phyloP scores from a whole-genome alignment of 2,113 vertebrate genomes.

The Ibidorhyncha struthersii region DNA sequence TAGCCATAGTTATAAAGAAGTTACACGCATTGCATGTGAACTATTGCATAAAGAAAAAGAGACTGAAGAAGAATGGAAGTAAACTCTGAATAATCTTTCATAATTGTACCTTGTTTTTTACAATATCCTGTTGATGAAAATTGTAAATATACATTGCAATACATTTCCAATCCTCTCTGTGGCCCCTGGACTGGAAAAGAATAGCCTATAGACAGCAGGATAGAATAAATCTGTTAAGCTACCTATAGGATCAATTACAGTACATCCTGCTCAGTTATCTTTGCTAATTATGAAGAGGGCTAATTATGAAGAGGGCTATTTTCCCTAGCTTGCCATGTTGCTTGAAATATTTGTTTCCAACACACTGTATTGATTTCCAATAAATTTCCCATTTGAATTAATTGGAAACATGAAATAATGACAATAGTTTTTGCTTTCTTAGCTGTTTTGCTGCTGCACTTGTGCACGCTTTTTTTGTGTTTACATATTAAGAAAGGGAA shows the following conservation, averaged over 20 bases:
- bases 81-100: not conserved
- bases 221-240: not conserved
- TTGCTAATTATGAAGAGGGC: conserved; percentile 40
- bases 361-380: conserved; percentile 49
- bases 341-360: conserved; percentile 38
- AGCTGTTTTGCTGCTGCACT: not conserved
- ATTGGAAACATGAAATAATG: conserved; percentile 19
- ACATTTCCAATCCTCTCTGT: not conserved
- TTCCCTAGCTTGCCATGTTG: conserved; percentile 8
- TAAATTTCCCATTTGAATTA: conserved; percentile 53
- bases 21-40: not conserved
- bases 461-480: not conserved
- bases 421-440: not conserved
- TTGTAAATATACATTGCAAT: not conserved
- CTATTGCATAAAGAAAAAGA: not conserved
- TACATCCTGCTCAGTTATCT: conserved; percentile 29
- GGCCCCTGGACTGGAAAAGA: not conserved
- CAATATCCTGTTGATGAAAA: not conserved
- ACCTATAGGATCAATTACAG: conserved; percentile 44
- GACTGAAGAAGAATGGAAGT: not conserved
- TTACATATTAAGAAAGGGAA: not conserved
- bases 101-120: not conserved
- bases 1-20: not conserved
- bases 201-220: not conserved
- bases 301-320: conserved; percentile 38